Percentiles rank a stretch among this genome's conserved stretches.
These are phyloP conservation scores for Halcyon badia DNA, from an alignment of 2,797 vertebrate species.

Conservation along the genomic window DNA sequence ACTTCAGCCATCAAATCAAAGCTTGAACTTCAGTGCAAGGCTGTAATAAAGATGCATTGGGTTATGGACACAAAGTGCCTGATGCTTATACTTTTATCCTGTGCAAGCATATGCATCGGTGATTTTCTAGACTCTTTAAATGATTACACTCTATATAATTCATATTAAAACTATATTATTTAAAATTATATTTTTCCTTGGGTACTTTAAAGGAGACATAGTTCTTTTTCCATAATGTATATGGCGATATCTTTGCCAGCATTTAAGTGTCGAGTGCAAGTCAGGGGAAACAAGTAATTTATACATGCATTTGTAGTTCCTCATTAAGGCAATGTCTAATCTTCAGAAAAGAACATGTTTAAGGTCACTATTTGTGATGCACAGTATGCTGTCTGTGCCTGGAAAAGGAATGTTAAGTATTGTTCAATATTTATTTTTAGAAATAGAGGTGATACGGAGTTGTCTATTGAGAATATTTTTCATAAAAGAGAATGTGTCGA, in stretches of 20 bases:
- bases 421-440: slow-evolving; percentile 17
- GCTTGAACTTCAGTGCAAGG: background rate
- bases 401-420: background rate
- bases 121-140: background rate
- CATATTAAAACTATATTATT: background rate
- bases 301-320: background rate
- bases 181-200: background rate
- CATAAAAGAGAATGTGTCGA: background rate
- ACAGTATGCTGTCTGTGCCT: background rate
- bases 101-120: background rate
- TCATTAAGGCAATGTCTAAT: background rate
- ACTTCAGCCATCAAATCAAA: background rate
- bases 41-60: background rate
- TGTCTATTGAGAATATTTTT: background rate
- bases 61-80: background rate
- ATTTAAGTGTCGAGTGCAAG: background rate
- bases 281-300: background rate
- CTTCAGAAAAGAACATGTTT: background rate
- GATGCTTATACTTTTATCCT: background rate
- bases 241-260: background rate
- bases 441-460: background rate
- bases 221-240: background rate
- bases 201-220: background rate
- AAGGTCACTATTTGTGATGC: background rate
- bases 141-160: background rate